Base-by-base conservation (phyloP, 2,888 invertebrate species). In the Sericinus montela region DNA sequence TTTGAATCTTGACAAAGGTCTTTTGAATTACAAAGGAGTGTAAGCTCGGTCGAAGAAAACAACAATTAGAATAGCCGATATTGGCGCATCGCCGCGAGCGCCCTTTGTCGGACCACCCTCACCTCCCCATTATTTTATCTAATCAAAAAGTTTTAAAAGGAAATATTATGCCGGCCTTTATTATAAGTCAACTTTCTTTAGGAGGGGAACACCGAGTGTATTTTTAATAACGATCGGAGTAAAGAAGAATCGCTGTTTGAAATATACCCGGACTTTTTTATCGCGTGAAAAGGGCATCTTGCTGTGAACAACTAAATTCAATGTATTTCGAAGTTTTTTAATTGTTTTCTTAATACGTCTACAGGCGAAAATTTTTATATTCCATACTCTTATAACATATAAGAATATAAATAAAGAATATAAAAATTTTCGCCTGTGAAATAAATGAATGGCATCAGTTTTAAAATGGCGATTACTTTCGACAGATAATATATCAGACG, bases 91-190 rank as follows among this genome's bases (percentile, higher is more conserved):
- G 83, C 83, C 77, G 75, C 72, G 73, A 71, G 84, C 79, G 59
- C 75, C 67, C 64, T 64, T 49, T 53, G 61, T 59, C 62, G 58
- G 59, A 56, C 73, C 77, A 65, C 80, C 80, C 72, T 62, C 60
- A 62, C 80, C 87, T 80, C 89, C 87, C 88, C 81, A 83, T 86
- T 88, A 88, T 89, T 89, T 88, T 86, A 89, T 89, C 89, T 89
- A 89, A 89, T 89, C 89, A 89, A 89, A 89, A 89, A 89, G 86
- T 89, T 89, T 89, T 88, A 88, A 88, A 89, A 87, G 87, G 85
- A 89, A 89, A 89, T 89, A 89, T 89, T 89, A 88, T 88, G 75
- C 89, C 77, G 77, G 81, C 86, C 86, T 87, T 87, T 88, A 87
- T 87, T 87, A 87, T 86, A 84, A 88, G 84, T 84, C 86, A 86